phyloP scores from a whole-genome alignment of 1,140 invertebrate species.

The Tetramorium alpestre region DNA sequence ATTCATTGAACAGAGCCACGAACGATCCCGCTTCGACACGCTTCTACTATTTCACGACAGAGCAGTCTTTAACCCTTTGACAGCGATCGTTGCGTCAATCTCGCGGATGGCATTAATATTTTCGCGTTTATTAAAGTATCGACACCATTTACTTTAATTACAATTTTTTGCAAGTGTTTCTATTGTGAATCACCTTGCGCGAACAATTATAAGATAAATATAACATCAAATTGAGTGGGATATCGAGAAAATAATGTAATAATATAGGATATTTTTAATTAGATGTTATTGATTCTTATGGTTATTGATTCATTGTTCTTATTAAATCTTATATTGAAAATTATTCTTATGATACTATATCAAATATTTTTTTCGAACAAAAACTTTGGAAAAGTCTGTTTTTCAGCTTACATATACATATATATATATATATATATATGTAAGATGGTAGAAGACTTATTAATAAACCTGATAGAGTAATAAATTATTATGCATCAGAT shows the following conservation, averaged over 20 bases:
- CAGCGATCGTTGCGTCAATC: constrained; percentile 40
- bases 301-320: background rate
- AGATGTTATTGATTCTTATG: background rate
- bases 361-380: too few relatives aligned
- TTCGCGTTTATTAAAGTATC: background rate
- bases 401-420: too few relatives aligned
- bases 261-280: background rate
- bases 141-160: background rate
- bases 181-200: background rate
- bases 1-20: constrained; percentile 58
- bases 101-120: background rate
- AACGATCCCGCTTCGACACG: constrained; percentile 59
- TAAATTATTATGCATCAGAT: too few relatives aligned
- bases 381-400: too few relatives aligned
- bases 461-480: too few relatives aligned
- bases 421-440: too few relatives aligned
- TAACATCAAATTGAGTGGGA: background rate
- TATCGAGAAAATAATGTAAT: background rate
- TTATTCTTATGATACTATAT: too few relatives aligned
- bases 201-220: background rate
- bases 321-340: background rate
- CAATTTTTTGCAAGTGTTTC: background rate
- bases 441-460: too few relatives aligned
- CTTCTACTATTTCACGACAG: constrained; percentile 36
- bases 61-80: constrained; percentile 61